phyloP scores from a whole-genome alignment of 1,140 invertebrate species.

The Neoseiulus cucumeris region DNA sequence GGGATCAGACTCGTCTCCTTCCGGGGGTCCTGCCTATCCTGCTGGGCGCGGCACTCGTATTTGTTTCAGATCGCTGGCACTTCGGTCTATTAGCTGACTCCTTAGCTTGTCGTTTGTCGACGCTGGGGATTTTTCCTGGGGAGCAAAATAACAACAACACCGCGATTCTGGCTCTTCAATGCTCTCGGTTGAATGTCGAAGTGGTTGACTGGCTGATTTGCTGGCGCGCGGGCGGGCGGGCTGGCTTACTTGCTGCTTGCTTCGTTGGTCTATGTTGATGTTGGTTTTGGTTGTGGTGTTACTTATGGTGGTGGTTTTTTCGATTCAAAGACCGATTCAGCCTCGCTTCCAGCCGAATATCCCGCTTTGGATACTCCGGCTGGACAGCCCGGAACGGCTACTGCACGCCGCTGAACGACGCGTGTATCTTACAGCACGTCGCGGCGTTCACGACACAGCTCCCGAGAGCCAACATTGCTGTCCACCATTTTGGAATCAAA shows the following conservation, averaged over 20 bases:
- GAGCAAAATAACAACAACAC: background rate
- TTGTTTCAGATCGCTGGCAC: background rate
- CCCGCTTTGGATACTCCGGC: background rate
- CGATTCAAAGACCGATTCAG: background rate
- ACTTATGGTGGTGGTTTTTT: background rate
- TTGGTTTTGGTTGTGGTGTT: background rate
- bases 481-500: slow-evolving; percentile 11
- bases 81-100: background rate
- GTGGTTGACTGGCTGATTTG: background rate
- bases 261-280: background rate
- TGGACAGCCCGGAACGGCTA: background rate
- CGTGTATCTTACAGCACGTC: background rate
- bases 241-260: background rate
- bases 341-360: background rate
- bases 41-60: background rate
- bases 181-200: background rate
- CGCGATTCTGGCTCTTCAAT: too few relatives aligned
- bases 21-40: slow-evolving; percentile 9
- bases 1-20: slow-evolving; percentile 8
- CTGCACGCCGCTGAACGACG: background rate
- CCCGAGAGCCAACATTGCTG: background rate
- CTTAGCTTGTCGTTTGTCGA: background rate
- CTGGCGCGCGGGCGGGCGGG: background rate
- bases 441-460: background rate
- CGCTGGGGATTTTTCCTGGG: background rate